Evolutionary conservation across 2,797 vertebrate genomes (phyloP).

Genomic region (Crocodylus rhombifer): DNA sequence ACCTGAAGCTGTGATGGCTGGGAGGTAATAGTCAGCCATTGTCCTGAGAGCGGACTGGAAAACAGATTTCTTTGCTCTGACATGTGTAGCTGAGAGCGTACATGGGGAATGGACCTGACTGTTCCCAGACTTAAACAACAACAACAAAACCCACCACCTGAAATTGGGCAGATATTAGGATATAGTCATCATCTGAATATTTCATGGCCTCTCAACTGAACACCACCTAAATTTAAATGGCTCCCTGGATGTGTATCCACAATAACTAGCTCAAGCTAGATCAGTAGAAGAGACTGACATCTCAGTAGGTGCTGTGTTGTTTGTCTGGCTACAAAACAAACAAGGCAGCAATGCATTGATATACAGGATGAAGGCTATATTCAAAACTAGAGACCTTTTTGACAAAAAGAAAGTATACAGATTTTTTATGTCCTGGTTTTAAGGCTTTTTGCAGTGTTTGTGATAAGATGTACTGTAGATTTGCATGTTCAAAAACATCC

Average conservation of each 20-base stretch:
- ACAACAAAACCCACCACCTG: too few species aligned
- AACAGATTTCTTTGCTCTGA: rapidly evolving
- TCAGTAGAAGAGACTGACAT: not conserved
- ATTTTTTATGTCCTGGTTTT: constrained; percentile 65
- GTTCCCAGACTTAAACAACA: not conserved
- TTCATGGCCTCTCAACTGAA: not conserved
- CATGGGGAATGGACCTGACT: not conserved
- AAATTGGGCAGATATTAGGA: not conserved
- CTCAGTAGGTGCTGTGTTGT: constrained; percentile 29
- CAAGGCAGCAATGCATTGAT: constrained; percentile 28
- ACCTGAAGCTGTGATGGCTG: not conserved
- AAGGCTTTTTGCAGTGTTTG: constrained; percentile 71
- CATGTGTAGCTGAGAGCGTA: not conserved
- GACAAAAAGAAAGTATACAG: constrained; percentile 41
- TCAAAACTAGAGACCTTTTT: constrained; percentile 32
- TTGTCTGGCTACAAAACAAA: constrained; percentile 49
- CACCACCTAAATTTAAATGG: not conserved
- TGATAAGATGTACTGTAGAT: constrained; percentile 65
- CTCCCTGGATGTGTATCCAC: not conserved
- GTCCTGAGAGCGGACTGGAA: not conserved
- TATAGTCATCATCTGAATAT: not conserved
- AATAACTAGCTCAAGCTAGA: not conserved
- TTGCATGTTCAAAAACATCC: constrained; percentile 72
- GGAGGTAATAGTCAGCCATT: not conserved
- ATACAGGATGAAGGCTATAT: constrained; percentile 35